Conservation (phyloP, 2,113 vertebrate genomes). For the Oncorhynchus tshawytscha region DNA sequence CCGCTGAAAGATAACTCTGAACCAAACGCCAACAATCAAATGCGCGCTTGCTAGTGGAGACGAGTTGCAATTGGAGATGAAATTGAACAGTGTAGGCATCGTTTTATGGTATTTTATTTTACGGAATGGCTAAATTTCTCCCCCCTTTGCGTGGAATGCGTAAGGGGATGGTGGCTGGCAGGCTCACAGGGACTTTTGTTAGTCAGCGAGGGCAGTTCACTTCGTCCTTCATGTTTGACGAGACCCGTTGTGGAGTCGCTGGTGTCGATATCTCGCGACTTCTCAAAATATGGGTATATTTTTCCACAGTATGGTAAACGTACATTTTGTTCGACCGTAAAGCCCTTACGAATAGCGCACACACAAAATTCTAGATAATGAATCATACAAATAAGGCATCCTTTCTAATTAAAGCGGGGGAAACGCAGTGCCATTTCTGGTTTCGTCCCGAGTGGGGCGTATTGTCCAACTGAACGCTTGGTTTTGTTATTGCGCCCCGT, state of each 20-base stretch:
- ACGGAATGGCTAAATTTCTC: constrained; percentile 19
- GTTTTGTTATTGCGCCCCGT: not conserved
- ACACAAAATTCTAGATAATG: not conserved
- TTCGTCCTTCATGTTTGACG: constrained; percentile 50
- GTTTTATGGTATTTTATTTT: not conserved
- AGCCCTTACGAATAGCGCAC: constrained; percentile 38
- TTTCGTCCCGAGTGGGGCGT: constrained; percentile 2
- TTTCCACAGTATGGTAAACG: constrained; percentile 23
- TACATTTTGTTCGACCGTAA: constrained; percentile 30
- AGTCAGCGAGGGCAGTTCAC: not conserved
- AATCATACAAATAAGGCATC: not conserved
- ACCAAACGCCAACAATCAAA: constrained; percentile 54
- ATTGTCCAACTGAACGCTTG: not conserved
- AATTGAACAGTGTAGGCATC: not conserved
- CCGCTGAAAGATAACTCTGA: constrained; percentile 44
- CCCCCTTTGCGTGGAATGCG: constrained; percentile 46
- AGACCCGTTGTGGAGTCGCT: constrained; percentile 51
- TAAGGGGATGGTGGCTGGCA: constrained; percentile 43
- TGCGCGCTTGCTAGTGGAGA: constrained; percentile 47
- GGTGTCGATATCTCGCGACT: constrained; percentile 2
- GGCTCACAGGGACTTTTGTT: constrained; percentile 14
- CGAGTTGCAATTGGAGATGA: not conserved
- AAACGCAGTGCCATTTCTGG: not conserved
- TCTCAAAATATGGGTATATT: constrained; percentile 2
- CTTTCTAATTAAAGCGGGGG: not conserved